Percentiles rank a stretch among this genome's conserved stretches.
These are phyloP conservation scores for Dione vanillae DNA, from an alignment of 2,888 invertebrate genomes.

Conservation along the genomic window DNA sequence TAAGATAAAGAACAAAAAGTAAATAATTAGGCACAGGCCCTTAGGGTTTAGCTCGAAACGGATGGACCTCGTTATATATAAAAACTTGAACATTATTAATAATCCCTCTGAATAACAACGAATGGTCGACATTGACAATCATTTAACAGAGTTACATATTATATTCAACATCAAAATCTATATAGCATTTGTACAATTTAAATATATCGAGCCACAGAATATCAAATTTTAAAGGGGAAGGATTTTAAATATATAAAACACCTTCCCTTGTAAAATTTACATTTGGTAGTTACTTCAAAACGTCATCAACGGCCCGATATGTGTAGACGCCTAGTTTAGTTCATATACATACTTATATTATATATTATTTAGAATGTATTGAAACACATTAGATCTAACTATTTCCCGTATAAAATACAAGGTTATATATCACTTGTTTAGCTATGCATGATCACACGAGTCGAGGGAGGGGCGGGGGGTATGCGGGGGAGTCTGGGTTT, in stretches of 20 bases:
- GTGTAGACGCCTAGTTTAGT: constrained; percentile 4
- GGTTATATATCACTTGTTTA: constrained; percentile 20
- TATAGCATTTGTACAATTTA: constrained; percentile 24
- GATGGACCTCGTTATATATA: constrained; percentile 18
- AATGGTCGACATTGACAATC: neutral
- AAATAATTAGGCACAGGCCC: neutral
- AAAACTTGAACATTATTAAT: constrained; percentile 28
- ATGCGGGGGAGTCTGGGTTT: neutral
- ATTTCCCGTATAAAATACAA: constrained; percentile 21
- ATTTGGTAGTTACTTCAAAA: too few relatives aligned
- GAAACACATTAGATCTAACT: constrained; percentile 3
- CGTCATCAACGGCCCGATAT: too few relatives aligned
- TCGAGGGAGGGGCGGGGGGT: neutral
- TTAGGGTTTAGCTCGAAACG: constrained; percentile 5
- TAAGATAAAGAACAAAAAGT: neutral
- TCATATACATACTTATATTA: constrained; percentile 20
- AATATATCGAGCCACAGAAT: neutral
- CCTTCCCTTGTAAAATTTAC: too few relatives aligned
- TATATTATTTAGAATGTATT: constrained; percentile 15
- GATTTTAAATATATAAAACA: too few relatives aligned
- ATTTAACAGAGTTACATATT: constrained; percentile 4
- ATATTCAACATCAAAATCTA: constrained; percentile 35
- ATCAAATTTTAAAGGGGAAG: too few relatives aligned
- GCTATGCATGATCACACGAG: constrained; percentile 9
- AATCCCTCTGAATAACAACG: constrained; percentile 7